Evolutionary conservation across 1,140 invertebrate species (phyloP), one percentile per base, ranked within the genome.

Genomic region (Harlomillsia oculata): DNA sequence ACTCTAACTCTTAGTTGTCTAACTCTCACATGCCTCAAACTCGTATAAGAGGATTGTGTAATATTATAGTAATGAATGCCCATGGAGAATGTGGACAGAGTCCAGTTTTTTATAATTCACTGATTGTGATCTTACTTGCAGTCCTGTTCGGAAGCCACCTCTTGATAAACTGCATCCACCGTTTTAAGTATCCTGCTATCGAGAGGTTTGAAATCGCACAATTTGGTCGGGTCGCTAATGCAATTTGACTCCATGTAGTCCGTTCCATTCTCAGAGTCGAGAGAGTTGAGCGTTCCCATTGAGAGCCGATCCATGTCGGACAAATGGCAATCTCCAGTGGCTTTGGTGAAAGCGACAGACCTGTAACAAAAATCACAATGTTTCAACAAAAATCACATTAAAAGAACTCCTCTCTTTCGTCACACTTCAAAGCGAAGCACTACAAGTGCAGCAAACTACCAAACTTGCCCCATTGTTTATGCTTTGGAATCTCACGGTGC

Each of bases 231-330:
- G 68, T 90, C 87, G 62, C 36, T 58, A 44, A 64, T 56, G 37
- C 89, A 93, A 71, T 91, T 88, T 69, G 89, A 89, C 68, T 93
- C 88, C 69, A 91, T 78, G 71, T 91, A 92, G 66, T 92, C 88
- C 53, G 76, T 76, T 60, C 76, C 74, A 39, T 65, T 59, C 46
- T 69, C 54, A 14, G 63, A 30, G 23, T 65, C 60, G 18, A 66
- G 34, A 13, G 59, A 21, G 26, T 67, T 60, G 13, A 63, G 34
- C 32, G 39, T 56, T 49, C 64, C 87, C 50, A 89, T 76, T 23
- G 88, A 91, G 66, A 89, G 78, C 55, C 89, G 78, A 72, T 94
- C 89, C 85, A 93, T 87, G 68, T 89, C 87, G 9, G 87, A 89
- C 44, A 93, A 74, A 66, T 85, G 82, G 69, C 90, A 94, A 62